Evolutionary conservation across 2,888 invertebrate species (phyloP), one percentile per base, ranked within the genome.

Genomic region (Trilocha varians): DNA sequence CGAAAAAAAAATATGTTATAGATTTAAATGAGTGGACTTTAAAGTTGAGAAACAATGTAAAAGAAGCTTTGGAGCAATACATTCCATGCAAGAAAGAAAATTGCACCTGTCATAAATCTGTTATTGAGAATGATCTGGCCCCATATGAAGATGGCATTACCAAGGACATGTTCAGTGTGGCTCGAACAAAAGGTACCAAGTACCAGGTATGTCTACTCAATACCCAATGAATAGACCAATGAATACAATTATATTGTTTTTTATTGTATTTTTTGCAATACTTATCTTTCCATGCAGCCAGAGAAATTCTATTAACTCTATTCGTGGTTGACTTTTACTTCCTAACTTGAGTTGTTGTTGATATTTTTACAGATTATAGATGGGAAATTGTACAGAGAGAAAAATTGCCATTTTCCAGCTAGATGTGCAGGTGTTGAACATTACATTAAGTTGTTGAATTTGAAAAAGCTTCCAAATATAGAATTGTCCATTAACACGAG

Each of bases 381-480:
- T 57, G 90, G 94, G 39, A 88, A 89, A 53, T 72, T 99, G 9
- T 98, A 94, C 66, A 87, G 98, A 38, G 91, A 96, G 49, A 88
- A 88, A 41, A 89, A 91, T 34, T 98, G 98, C 60, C 93, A 96
- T 89, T 99, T 98, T 74, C 97, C 97, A 32, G 90, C 95, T 11
- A 88, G 98, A 54, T 98, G 98, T 76, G 87, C 90, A 46, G 98
- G 98, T 9, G 89, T 98, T 17, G 97, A 98, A 74, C 90, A 98
- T 72, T 98, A 97, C 65, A 70, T 98, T 14, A 75, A 89, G 41
- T 87, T 89, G 57, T 58, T 95, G 4, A 85, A 93, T 34, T 69
- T 88, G 5, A 88, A 91, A 48, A 88, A 91, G 48, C 70, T 97
- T 40, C 91, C 94, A 0, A 88, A 98, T 66, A 89, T 93, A 84